Conservation (phyloP, 2,888 invertebrate genomes). For the Julus scanicus region DNA sequence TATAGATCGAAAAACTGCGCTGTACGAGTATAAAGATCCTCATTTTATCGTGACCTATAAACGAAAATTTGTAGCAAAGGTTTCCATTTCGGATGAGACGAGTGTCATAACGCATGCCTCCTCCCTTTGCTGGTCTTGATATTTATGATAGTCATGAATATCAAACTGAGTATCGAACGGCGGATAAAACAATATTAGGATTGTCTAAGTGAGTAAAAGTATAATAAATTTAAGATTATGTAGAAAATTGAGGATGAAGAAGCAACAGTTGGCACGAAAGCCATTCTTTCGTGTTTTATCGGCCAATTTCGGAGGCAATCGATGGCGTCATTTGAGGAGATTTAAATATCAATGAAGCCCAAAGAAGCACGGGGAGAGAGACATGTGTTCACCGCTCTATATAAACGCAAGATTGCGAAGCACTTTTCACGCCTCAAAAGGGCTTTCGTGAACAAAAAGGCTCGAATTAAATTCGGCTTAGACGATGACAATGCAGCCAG, state of each 20-base stretch:
- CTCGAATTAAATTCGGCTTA: slow-evolving; percentile 4
- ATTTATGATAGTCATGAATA: not conserved
- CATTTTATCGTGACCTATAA: too few species aligned
- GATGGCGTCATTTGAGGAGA: not conserved
- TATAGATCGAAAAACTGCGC: too few species aligned
- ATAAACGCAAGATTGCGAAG: not conserved
- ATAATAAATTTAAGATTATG: slow-evolving; percentile 25
- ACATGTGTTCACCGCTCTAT: not conserved
- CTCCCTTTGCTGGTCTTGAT: not conserved
- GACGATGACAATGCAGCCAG: not conserved
- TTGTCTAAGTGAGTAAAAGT: slow-evolving; percentile 16
- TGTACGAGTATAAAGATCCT: too few species aligned
- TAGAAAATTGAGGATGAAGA: not conserved
- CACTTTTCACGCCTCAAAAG: not conserved
- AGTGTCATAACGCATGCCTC: too few species aligned
- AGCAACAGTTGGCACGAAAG: slow-evolving; percentile 34
- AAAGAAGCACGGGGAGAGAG: not conserved
- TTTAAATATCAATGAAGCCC: slow-evolving; percentile 25
- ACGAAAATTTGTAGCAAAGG: too few species aligned
- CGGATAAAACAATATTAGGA: slow-evolving; percentile 28
- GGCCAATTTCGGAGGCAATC: slow-evolving; percentile 32
- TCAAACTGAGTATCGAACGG: not conserved
- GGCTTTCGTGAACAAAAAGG: not conserved
- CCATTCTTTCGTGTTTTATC: slow-evolving; percentile 37
- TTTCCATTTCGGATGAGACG: too few species aligned